Evolutionary conservation across 2,888 invertebrate genomes (phyloP).

Genomic region (Augiades crinisus): DNA sequence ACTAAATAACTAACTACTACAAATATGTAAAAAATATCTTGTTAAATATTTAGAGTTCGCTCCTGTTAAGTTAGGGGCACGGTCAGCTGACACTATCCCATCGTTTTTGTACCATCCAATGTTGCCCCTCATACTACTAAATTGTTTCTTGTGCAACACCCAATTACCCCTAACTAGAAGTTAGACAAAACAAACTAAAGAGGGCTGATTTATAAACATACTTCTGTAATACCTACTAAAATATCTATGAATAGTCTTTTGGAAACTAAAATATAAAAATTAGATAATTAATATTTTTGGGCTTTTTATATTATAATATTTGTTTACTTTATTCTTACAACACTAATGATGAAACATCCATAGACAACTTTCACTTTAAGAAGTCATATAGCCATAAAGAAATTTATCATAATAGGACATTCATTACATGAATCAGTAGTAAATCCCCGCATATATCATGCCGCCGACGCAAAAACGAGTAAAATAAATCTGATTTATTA

Average conservation of each 20-base stretch:
- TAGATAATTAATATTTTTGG: too few species aligned
- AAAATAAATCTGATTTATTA: slow-evolving; percentile 41
- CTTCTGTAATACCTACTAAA: too few species aligned
- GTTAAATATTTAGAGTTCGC: slow-evolving; percentile 32
- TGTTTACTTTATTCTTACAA: too few species aligned
- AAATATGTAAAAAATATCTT: not conserved
- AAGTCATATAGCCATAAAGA: slow-evolving; percentile 34
- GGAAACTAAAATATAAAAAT: too few species aligned
- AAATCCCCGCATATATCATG: slow-evolving; percentile 35
- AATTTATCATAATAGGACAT: slow-evolving; percentile 33
- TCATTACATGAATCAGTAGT: slow-evolving; percentile 36
- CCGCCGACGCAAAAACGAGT: slow-evolving; percentile 30
- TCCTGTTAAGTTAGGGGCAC: slow-evolving; percentile 41
- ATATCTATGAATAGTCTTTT: too few species aligned
- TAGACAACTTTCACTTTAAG: too few species aligned
- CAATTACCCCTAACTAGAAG: slow-evolving; percentile 11
- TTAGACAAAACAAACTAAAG: not conserved
- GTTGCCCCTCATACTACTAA: slow-evolving; percentile 41
- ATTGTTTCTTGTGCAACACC: slow-evolving; percentile 63
- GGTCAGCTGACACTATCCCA: slow-evolving; percentile 76
- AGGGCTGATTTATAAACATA: not conserved
- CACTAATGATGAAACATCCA: too few species aligned
- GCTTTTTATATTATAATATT: too few species aligned
- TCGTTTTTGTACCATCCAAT: slow-evolving; percentile 61
- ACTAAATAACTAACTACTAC: not conserved